These are phyloP conservation scores for Brachyrhaphis roseni DNA, from an alignment of 2,797 vertebrate species.

Conservation along the genomic window DNA sequence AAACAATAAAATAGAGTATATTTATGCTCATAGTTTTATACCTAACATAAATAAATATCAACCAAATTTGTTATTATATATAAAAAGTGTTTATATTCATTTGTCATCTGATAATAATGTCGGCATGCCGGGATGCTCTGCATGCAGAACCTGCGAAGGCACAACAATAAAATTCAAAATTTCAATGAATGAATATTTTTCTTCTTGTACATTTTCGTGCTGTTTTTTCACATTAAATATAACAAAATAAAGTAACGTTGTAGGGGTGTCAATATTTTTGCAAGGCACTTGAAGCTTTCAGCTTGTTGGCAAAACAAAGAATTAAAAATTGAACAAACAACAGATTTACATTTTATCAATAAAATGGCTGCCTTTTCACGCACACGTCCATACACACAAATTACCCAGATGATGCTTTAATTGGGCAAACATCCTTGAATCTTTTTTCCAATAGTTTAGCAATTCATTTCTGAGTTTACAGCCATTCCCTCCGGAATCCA, in stretches of 20 bases:
- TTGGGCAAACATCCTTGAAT: not conserved
- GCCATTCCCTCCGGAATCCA: not conserved
- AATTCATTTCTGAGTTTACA: not conserved
- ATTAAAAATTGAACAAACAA: not conserved
- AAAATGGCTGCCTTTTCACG: not conserved
- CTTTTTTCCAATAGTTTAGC: not conserved
- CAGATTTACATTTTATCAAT: not conserved
- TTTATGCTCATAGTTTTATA: not conserved
- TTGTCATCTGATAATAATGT: not conserved
- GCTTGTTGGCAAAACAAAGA: not conserved
- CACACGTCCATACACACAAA: not conserved
- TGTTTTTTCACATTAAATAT: not conserved
- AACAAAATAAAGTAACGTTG: not conserved
- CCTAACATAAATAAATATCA: not conserved
- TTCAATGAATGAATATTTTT: not conserved
- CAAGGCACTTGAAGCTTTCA: not conserved
- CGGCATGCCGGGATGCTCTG: not conserved
- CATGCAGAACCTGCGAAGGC: not conserved
- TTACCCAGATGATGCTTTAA: not conserved
- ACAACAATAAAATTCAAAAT: too few species aligned
- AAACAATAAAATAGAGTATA: not conserved
- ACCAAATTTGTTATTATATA: not conserved
- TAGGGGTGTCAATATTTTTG: not conserved
- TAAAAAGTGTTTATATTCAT: not conserved
- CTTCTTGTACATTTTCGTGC: not conserved